These are phyloP conservation scores for Hylia prasina DNA, from an alignment of 2,113 vertebrate genomes.

Conservation along the genomic window DNA sequence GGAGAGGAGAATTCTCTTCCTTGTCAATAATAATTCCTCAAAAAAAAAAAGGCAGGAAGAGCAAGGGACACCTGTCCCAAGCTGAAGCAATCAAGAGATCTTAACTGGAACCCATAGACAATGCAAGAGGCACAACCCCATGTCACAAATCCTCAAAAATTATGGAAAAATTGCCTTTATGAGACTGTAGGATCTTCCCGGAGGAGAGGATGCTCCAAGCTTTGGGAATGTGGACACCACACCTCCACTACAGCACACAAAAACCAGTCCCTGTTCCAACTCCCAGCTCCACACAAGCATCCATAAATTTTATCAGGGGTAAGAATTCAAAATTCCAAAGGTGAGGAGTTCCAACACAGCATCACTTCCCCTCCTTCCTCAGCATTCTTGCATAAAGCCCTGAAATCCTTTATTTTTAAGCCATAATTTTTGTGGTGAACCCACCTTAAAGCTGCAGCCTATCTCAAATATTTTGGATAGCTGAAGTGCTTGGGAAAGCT, in stretches of 20 bases:
- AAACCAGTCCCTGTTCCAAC: background rate
- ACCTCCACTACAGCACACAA: too few relatives aligned
- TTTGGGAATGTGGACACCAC: background rate
- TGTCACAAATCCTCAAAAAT: background rate
- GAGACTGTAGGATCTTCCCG: background rate
- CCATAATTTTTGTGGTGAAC: background rate
- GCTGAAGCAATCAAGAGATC: background rate
- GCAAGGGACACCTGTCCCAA: too few relatives aligned
- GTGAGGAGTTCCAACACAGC: background rate
- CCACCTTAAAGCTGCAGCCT: background rate
- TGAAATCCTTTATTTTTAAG: background rate
- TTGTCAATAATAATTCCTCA: background rate
- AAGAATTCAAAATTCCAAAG: background rate
- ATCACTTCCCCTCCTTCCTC: background rate
- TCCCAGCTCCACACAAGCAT: background rate
- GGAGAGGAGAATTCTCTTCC: background rate
- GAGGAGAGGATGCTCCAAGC: background rate
- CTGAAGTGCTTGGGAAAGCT: background rate
- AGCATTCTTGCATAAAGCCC: accelerated
- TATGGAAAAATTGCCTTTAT: background rate
- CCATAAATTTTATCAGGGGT: background rate
- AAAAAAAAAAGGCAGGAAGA: background rate
- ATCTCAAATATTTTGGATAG: background rate
- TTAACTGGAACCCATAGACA: accelerated
- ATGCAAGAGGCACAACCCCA: background rate